phyloP scores from a whole-genome alignment of 2,797 vertebrate genomes.

The Eutrigla gurnardus region DNA sequence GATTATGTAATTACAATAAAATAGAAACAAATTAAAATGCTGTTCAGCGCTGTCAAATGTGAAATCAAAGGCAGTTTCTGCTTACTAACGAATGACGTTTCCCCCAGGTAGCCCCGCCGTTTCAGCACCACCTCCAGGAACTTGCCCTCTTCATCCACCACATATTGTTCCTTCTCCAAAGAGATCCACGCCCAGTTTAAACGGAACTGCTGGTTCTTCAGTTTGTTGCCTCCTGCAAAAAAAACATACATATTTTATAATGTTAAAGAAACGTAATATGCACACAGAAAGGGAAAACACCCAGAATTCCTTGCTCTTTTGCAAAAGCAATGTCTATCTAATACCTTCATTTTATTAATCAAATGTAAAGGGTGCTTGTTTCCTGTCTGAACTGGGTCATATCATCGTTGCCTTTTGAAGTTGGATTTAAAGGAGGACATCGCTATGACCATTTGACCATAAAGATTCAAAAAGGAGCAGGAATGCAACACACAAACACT shows the following conservation, averaged over 20 bases:
- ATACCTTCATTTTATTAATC: conserved; percentile 80
- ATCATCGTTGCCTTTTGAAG: conserved; percentile 78
- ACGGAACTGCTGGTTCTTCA: conserved; percentile 92
- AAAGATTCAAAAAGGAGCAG: conserved; percentile 54
- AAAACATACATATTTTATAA: conserved; percentile 45
- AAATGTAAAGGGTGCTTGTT: conserved; percentile 75
- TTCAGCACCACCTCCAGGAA: conserved; percentile 91
- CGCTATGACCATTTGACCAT: conserved; percentile 64
- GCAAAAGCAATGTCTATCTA: conserved; percentile 58
- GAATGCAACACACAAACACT: conserved; percentile 54
- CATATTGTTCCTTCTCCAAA: conserved; percentile 90
- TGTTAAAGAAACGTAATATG: conserved; percentile 1
- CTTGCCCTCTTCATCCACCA: conserved; percentile 92
- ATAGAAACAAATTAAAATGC: not conserved
- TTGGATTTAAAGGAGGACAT: conserved; percentile 77
- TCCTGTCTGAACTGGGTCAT: conserved; percentile 66
- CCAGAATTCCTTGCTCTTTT: conserved; percentile 5
- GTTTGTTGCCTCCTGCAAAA: conserved; percentile 91
- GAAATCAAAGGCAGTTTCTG: conserved; percentile 17
- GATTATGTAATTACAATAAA: too few relatives aligned
- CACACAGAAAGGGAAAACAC: not conserved
- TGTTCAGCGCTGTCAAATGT: not conserved
- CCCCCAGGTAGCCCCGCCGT: conserved; percentile 93
- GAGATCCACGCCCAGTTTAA: conserved; percentile 98
- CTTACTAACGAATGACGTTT: conserved; percentile 98